A percentile compares a stretch with the other conserved stretches of the same genome.
Conservation (phyloP, 2,797 vertebrate species). For the Enteromius radiatus region DNA sequence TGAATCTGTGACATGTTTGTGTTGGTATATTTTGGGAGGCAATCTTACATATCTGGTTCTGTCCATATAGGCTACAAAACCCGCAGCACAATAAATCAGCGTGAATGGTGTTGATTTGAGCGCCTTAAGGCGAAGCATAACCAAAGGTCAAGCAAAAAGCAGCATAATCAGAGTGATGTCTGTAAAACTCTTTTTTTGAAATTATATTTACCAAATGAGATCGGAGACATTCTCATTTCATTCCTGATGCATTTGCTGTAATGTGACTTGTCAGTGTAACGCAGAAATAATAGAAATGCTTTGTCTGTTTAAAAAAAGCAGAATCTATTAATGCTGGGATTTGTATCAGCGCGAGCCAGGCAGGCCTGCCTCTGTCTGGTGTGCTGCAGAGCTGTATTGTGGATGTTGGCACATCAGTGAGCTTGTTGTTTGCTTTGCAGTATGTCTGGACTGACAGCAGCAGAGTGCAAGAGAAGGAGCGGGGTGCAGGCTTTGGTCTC, state of each 20-base stretch:
- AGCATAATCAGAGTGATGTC: slow-evolving; percentile 37
- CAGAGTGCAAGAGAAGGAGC: slow-evolving; percentile 27
- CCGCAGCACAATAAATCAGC: slow-evolving; percentile 1
- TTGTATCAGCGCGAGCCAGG: slow-evolving; percentile 25
- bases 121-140: neutral
- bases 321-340: slow-evolving; percentile 32
- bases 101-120: slow-evolving; percentile 7
- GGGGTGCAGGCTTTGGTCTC: slow-evolving; percentile 65
- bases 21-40: slow-evolving; percentile 9
- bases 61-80: neutral
- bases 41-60: slow-evolving; percentile 26
- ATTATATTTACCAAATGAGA: slow-evolving; percentile 43
- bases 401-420: slow-evolving; percentile 30
- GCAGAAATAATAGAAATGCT: neutral
- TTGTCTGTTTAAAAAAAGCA: neutral
- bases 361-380: slow-evolving; percentile 1
- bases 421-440: slow-evolving; percentile 47
- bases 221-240: neutral
- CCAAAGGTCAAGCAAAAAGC: slow-evolving; percentile 31
- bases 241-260: slow-evolving; percentile 21
- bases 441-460: slow-evolving; percentile 32
- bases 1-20: slow-evolving; percentile 7
- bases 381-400: slow-evolving; percentile 27
- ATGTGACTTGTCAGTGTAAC: slow-evolving; percentile 12
- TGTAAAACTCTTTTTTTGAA: slow-evolving; percentile 27